Conservation (phyloP, 2,113 vertebrate species). For the Phalacrocorax brasilianus region DNA sequence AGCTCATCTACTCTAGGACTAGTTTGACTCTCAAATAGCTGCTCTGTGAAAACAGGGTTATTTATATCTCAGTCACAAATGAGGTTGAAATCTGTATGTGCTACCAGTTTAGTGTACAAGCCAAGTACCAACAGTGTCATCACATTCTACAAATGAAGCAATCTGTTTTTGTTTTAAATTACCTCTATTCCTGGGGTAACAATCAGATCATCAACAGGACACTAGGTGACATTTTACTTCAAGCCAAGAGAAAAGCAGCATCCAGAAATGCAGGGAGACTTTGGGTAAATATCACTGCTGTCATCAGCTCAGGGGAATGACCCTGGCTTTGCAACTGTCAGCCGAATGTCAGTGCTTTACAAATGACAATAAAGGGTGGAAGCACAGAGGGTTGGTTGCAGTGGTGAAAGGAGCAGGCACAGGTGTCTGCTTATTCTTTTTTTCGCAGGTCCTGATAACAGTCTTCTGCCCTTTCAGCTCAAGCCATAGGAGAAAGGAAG, state of each 20-base stretch:
- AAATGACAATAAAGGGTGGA: background rate
- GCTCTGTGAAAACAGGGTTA: background rate
- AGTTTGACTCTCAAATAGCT: background rate
- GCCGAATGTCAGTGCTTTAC: fast-evolving
- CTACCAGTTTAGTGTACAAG: background rate
- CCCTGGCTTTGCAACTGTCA: background rate
- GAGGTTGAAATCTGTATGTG: background rate
- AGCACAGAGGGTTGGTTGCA: background rate
- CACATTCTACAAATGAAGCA: fast-evolving
- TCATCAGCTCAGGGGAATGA: background rate
- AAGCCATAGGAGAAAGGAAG: background rate
- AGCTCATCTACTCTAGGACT: background rate
- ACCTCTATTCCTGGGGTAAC: background rate
- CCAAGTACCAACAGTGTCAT: background rate
- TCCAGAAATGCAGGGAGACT: background rate
- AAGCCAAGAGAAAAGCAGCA: background rate
- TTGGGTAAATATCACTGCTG: background rate
- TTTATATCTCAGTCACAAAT: background rate
- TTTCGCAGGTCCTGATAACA: background rate
- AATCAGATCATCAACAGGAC: fast-evolving
- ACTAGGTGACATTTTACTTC: background rate
- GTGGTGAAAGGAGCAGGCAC: background rate
- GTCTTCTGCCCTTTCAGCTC: background rate
- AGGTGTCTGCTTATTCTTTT: background rate
- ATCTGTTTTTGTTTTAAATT: background rate